Conservation (phyloP, 2,888 invertebrate species). For the Scrobipalpa costella region DNA sequence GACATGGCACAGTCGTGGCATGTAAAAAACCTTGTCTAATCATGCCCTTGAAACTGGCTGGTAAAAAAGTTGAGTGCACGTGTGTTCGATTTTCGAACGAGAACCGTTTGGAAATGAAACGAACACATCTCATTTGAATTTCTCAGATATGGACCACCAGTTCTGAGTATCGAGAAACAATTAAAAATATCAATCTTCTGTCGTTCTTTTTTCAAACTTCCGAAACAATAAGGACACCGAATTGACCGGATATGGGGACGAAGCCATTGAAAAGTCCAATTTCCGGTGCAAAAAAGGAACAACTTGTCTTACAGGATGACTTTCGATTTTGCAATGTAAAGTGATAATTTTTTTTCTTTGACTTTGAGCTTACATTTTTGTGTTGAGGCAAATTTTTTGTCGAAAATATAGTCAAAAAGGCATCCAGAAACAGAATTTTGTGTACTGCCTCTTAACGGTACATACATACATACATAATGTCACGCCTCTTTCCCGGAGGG, state of each 20-base stretch:
- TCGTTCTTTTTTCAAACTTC: neutral
- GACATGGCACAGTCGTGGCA: slow-evolving; percentile 18
- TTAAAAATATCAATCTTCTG: neutral
- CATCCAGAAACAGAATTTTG: too few relatives aligned
- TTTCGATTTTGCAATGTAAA: slow-evolving; percentile 11
- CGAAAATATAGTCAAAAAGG: neutral
- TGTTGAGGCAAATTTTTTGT: neutral
- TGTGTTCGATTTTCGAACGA: slow-evolving; percentile 33
- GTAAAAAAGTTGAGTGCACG: slow-evolving; percentile 37
- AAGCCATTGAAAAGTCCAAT: slow-evolving; percentile 28
- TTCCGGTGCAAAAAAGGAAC: slow-evolving; percentile 24
- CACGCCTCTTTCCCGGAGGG: too few relatives aligned
- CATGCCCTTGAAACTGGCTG: slow-evolving; percentile 28
- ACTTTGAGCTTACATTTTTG: too few relatives aligned
- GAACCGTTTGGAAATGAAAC: slow-evolving; percentile 18
- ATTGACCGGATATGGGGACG: slow-evolving; percentile 32
- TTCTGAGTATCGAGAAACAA: neutral
- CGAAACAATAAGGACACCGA: slow-evolving; percentile 20
- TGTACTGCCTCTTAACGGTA: too few relatives aligned
- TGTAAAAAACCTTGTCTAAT: slow-evolving; percentile 32
- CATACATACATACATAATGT: too few relatives aligned
- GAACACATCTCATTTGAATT: neutral
- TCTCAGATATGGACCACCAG: neutral
- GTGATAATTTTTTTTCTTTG: neutral
- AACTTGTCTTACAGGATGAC: slow-evolving; percentile 16